phyloP scores from a whole-genome alignment of 2,797 vertebrate species.

The Allobates femoralis region DNA sequence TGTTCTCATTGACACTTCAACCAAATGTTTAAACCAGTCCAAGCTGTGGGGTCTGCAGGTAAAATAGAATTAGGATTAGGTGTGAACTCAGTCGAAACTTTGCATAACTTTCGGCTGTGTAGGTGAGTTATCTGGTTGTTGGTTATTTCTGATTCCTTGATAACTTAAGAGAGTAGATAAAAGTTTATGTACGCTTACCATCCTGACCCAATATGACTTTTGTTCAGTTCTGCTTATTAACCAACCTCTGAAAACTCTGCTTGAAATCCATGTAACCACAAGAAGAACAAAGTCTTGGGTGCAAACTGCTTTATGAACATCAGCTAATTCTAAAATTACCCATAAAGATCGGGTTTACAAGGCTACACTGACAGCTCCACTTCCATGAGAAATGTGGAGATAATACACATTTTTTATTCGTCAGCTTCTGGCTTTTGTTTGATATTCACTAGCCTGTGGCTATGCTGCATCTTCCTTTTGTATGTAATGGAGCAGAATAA shows the following conservation, averaged over 20 bases:
- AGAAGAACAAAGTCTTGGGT: background rate
- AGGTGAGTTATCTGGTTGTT: background rate
- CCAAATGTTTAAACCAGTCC: no score
- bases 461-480: constrained; percentile 72
- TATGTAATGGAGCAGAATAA: constrained; percentile 65
- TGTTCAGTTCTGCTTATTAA: background rate
- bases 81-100: no score
- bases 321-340: constrained; percentile 29
- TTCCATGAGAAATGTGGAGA: constrained; percentile 78
- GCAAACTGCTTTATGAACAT: constrained; percentile 1
- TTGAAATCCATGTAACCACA: background rate
- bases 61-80: no score
- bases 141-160: background rate
- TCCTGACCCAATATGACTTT: background rate
- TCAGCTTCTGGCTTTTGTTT: constrained; percentile 74
- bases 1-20: no score
- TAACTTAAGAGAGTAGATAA: background rate
- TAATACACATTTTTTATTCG: constrained; percentile 78
- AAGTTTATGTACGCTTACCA: background rate
- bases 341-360: constrained; percentile 22
- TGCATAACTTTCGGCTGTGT: background rate
- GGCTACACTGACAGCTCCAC: constrained; percentile 74
- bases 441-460: constrained; percentile 75
- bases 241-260: background rate
- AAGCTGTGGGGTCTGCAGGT: no score